A percentile compares a stretch with the other conserved stretches of the same genome.
These are phyloP conservation scores for Luperina testacea DNA, from an alignment of 2,888 invertebrate species.

Conservation along the genomic window DNA sequence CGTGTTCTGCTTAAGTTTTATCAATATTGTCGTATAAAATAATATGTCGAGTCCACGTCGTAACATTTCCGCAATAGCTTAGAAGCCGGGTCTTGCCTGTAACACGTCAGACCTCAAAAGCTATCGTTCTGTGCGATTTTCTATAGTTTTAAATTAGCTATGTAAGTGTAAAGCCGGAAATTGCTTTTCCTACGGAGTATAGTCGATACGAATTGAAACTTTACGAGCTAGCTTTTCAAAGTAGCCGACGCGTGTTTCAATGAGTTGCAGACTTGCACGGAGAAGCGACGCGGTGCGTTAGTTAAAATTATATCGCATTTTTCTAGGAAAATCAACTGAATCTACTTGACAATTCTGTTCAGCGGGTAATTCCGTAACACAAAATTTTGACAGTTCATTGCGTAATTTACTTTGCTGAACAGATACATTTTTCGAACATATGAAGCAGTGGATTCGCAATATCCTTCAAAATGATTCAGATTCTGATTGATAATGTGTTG, in stretches of 20 bases:
- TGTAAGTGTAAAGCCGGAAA: constrained; percentile 67
- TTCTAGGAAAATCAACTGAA: constrained; percentile 27
- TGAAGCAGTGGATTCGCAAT: background rate
- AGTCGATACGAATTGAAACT: constrained; percentile 51
- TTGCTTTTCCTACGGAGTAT: constrained; percentile 59
- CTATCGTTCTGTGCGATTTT: constrained; percentile 66
- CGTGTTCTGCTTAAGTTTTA: constrained; percentile 62
- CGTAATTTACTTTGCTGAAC: background rate
- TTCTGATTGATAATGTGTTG: background rate
- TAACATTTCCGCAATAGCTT: constrained; percentile 57
- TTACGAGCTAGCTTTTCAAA: constrained; percentile 50
- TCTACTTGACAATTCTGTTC: constrained; percentile 6
- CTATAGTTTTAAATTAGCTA: constrained; percentile 69
- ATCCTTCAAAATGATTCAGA: background rate
- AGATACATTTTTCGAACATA: background rate
- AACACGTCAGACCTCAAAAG: constrained; percentile 71
- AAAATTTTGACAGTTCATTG: background rate
- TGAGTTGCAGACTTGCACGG: constrained; percentile 5
- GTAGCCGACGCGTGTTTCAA: constrained; percentile 26
- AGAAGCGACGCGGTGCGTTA: background rate
- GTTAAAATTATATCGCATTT: constrained; percentile 17
- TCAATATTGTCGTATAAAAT: constrained; percentile 51
- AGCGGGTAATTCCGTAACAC: background rate
- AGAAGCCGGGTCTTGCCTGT: constrained; percentile 78
- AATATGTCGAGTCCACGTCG: constrained; percentile 46